Evolutionary conservation across 2,888 invertebrate genomes (phyloP), one percentile per base, ranked within the genome.

Genomic region (Sphecodes monilicornis): DNA sequence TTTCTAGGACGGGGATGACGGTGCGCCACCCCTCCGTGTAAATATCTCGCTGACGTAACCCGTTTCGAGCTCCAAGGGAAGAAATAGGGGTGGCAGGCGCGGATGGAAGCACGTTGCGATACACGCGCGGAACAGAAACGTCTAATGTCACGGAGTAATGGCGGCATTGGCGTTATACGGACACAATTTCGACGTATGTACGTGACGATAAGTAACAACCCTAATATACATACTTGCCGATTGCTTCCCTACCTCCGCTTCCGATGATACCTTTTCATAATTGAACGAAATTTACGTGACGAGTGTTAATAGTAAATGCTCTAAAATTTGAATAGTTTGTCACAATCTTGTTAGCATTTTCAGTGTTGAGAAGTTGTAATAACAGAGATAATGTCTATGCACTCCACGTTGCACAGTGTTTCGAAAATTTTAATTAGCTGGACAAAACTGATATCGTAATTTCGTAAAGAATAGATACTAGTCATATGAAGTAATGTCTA

Each of bases 1-100:
- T 39, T 68, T 22, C 68, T 39, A 39, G n/a, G 22, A 68, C n/a
- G 32, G 36, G 68, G 36, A 36, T 32, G 64, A 32, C 29, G 60
- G 29, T 60, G 29, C 29, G 16, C 60, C 64, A 64, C 32, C 32
- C 64, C 29, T 32, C 29, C 64, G 39, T 69, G 74, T 71, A 78
- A 88, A 80, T 79, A 50, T 29, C 75, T 78, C 81, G 76, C 79
- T 69, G 68, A 76, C 66, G 71, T 75, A 84, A 82, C 78, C 36
- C 29, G 36, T 43, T 68, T 76, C 39, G 29, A 22, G 70, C 50
- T 26, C 16, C 66, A 13, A 57, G 60, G 60, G 60, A 60, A 60
- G 60, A 60, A 60, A 29, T 16, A 29, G 16, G 60, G 60, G 16
- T 26, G 13, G 29, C 13, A 71, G 64, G 3, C 32, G 32, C 10